Conservation (phyloP, 2,888 invertebrate species). For the Leucozona laternaria region DNA sequence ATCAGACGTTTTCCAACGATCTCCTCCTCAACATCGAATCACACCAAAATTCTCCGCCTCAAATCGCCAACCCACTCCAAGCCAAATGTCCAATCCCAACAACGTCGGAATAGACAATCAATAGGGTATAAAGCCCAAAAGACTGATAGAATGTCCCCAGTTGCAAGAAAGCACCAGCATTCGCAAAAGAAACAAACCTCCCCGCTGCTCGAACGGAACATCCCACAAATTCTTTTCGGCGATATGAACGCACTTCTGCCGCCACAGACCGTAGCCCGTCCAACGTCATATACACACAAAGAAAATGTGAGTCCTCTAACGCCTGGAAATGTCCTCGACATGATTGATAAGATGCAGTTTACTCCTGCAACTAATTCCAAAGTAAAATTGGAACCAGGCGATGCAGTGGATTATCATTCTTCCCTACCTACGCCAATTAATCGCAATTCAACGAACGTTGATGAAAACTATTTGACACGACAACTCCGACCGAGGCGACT, state of each 20-base stretch:
- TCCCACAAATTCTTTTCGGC: conserved; percentile 51
- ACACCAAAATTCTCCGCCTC: conserved; percentile 80
- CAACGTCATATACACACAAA: conserved; percentile 77
- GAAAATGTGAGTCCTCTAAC: conserved; percentile 84
- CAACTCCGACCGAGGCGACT: conserved; percentile 80
- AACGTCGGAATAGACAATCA: conserved; percentile 74
- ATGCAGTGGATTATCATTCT: conserved; percentile 79
- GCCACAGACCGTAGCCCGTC: conserved; percentile 16
- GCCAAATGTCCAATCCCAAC: conserved; percentile 79
- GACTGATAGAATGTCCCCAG: conserved; percentile 62
- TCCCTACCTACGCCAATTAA: conserved; percentile 81
- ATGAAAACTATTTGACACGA: conserved; percentile 33
- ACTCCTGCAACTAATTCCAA: conserved; percentile 79
- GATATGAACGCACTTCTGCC: not conserved
- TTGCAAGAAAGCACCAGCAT: conserved; percentile 25
- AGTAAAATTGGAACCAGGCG: conserved; percentile 37
- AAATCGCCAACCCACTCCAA: conserved; percentile 82
- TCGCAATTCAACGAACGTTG: conserved; percentile 21
- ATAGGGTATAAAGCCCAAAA: conserved; percentile 64
- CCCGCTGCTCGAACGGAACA: conserved; percentile 80
- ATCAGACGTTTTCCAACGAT: conserved; percentile 81
- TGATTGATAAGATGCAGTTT: conserved; percentile 82
- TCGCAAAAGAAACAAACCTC: conserved; percentile 70
- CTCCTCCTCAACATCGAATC: conserved; percentile 76
- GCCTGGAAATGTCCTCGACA: conserved; percentile 79